phyloP scores from a whole-genome alignment of 2,113 vertebrate genomes.

The Seriola quinqueradiata region DNA sequence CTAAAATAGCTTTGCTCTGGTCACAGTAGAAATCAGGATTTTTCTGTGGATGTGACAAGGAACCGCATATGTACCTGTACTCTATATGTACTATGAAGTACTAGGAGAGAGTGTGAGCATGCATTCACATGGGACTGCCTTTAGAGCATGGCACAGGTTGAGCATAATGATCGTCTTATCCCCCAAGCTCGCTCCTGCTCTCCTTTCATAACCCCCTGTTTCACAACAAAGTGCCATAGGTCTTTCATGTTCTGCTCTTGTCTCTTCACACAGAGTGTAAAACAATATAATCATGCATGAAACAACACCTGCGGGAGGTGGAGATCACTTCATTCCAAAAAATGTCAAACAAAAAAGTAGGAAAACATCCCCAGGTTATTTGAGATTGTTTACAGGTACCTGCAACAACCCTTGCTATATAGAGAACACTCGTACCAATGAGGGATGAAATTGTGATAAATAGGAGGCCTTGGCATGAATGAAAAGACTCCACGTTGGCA shows the following conservation, averaged over 20 bases:
- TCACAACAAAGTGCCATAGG: slow-evolving; percentile 78
- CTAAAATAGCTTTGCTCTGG: background rate
- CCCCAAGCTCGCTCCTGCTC: slow-evolving; percentile 71
- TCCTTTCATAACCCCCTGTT: slow-evolving; percentile 76
- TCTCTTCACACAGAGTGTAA: slow-evolving; percentile 78
- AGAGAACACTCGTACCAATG: slow-evolving; percentile 58
- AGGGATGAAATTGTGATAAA: slow-evolving; percentile 74
- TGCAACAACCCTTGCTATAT: slow-evolving; percentile 45
- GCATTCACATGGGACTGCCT: slow-evolving; percentile 63
- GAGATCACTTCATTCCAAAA: slow-evolving; percentile 78
- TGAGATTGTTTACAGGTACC: slow-evolving; percentile 78
- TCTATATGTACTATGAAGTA: slow-evolving; percentile 36
- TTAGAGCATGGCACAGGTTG: slow-evolving; percentile 70
- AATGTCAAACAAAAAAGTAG: slow-evolving; percentile 72
- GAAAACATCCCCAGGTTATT: slow-evolving; percentile 81
- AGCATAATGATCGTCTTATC: slow-evolving; percentile 75
- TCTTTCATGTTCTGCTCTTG: slow-evolving; percentile 82
- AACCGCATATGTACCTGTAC: slow-evolving; percentile 3
- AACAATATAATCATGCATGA: slow-evolving; percentile 84
- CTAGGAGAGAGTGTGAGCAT: slow-evolving; percentile 42
- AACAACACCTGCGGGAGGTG: slow-evolving; percentile 78
- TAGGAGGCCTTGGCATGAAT: slow-evolving; percentile 66
- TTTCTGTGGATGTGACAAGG: slow-evolving; percentile 2
- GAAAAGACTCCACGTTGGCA: slow-evolving; percentile 55
- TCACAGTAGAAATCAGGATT: background rate